These are phyloP conservation scores for Sinohyriopsis cumingii DNA, from an alignment of 2,888 invertebrate species.

Conservation along the genomic window DNA sequence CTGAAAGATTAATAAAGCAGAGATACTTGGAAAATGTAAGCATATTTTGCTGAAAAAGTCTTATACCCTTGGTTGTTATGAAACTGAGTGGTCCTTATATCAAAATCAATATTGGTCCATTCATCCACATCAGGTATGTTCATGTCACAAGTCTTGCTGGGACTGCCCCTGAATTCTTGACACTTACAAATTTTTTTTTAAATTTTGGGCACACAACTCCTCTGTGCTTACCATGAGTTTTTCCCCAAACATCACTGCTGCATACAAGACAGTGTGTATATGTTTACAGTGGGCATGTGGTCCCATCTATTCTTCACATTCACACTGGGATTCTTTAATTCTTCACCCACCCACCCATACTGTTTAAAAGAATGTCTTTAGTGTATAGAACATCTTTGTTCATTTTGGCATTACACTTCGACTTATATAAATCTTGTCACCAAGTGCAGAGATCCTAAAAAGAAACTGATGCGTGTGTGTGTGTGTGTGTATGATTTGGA, in stretches of 20 bases:
- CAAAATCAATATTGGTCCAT: conserved; percentile 19
- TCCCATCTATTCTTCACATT: conserved; percentile 45
- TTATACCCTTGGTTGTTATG: conserved; percentile 11
- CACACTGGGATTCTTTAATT: conserved; percentile 37
- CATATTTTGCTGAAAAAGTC: conserved; percentile 26
- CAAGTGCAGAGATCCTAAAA: too few species aligned
- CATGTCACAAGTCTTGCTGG: conserved; percentile 19
- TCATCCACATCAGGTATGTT: conserved; percentile 16
- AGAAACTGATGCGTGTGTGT: too few species aligned
- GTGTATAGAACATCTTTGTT: conserved; percentile 20
- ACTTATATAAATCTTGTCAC: not conserved
- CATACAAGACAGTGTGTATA: conserved; percentile 29
- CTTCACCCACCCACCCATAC: conserved; percentile 11
- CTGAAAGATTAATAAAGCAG: conserved; percentile 31
- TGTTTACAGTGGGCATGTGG: conserved; percentile 46
- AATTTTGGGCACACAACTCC: conserved; percentile 26
- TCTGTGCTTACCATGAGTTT: conserved; percentile 12
- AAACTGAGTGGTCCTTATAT: conserved; percentile 22
- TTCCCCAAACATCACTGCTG: conserved; percentile 12
- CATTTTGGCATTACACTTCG: conserved; percentile 26
- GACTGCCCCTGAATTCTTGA: conserved; percentile 18
- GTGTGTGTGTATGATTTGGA: too few species aligned
- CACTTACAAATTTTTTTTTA: conserved; percentile 25
- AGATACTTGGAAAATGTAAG: conserved; percentile 21
- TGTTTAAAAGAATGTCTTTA: conserved; percentile 22